Base-by-base conservation (phyloP, 2,888 invertebrate genomes). In the Tipula vernalis region DNA sequence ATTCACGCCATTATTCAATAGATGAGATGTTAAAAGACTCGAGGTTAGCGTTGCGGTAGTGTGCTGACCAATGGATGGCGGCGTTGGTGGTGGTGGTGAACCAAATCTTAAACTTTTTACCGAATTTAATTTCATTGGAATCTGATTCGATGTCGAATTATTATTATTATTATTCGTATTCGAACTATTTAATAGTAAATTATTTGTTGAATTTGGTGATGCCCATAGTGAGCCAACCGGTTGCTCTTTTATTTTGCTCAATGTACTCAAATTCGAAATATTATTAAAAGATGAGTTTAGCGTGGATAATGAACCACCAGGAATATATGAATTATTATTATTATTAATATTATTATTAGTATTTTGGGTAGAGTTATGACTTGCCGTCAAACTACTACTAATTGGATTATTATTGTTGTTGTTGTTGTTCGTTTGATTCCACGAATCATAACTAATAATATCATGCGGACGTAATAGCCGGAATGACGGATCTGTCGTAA, bases 381-480 rank as follows among this genome's bases (percentile, higher is more conserved):
- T 28, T 42, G 51, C 12, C 6, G 86, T 10, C 71, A 71, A 71
- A 71, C 71, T 71, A 71, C 71, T 71, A 28, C 71, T 71, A 71
- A 6, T 71, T 71, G 18, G 28, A 84, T 84, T 83, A 36, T 42
- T 85, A 15, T 8, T 39, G 3, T 3, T 39, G 3, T 36, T 86
- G 10, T 42, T 42, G 44, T 44, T 44, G 15, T 36, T 86, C 36
- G 86, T 44, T 44, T 86, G 42, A 51, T 86, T 51, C 86, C 86
- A 86, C 6, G 86, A 51, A 86, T 86, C 86, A 90, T 91, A 91
- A 89, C 90, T 90, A 87, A 91, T 89, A 87, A 89, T 86, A 87
- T 89, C 89, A 87, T 88, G 88, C 12, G 89, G 88, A 51, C 89
- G 89, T 51, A 51, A 51, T 36, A 86, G 15, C 10, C 86, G 51